A percentile compares a stretch with the other conserved stretches of the same genome.
Conservation (phyloP, 2,888 invertebrate genomes). For the Drosophila suboccidentalis region DNA sequence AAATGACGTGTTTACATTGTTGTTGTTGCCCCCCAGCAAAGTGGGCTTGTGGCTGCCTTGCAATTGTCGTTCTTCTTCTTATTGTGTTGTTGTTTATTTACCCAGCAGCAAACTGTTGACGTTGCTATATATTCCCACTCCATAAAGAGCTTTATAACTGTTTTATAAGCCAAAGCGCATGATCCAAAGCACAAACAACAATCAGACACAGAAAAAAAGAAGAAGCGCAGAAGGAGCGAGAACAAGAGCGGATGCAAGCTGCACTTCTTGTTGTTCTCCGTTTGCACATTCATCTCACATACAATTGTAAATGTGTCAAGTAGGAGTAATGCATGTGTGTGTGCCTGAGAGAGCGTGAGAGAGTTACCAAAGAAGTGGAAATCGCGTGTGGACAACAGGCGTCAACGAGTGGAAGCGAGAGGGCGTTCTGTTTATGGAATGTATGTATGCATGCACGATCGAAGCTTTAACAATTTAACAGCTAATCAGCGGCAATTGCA, state of each 20-base stretch:
- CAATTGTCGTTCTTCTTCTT: slow-evolving; percentile 23
- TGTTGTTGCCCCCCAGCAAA: slow-evolving; percentile 64
- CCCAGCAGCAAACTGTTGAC: slow-evolving; percentile 70
- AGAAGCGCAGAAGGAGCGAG: slow-evolving; percentile 31
- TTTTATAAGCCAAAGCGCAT: slow-evolving; percentile 68
- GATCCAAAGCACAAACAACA: slow-evolving; percentile 58
- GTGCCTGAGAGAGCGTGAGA: slow-evolving; percentile 31
- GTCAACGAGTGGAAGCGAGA: slow-evolving; percentile 43
- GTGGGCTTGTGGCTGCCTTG: slow-evolving; percentile 42
- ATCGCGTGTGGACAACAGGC: slow-evolving; percentile 57
- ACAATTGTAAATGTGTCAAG: slow-evolving; percentile 65
- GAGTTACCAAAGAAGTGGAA: slow-evolving; percentile 46
- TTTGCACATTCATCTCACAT: slow-evolving; percentile 26
- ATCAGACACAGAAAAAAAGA: slow-evolving; percentile 29
- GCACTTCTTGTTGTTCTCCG: slow-evolving; percentile 50
- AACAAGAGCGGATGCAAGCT: slow-evolving; percentile 14
- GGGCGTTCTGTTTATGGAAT: slow-evolving; percentile 3
- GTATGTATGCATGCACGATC: slow-evolving; percentile 18
- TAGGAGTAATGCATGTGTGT: slow-evolving; percentile 18
- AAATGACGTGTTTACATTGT: slow-evolving; percentile 71
- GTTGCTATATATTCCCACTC: slow-evolving; percentile 61
- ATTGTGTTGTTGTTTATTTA: slow-evolving; percentile 67
- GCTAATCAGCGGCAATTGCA: slow-evolving; percentile 68
- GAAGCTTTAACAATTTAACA: slow-evolving; percentile 42
- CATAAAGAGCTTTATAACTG: slow-evolving; percentile 64